A percentile compares a stretch with the other conserved stretches of the same genome.
These are phyloP conservation scores for Alloscopus bannaensis DNA, from an alignment of 2,888 invertebrate species.

Conservation along the genomic window DNA sequence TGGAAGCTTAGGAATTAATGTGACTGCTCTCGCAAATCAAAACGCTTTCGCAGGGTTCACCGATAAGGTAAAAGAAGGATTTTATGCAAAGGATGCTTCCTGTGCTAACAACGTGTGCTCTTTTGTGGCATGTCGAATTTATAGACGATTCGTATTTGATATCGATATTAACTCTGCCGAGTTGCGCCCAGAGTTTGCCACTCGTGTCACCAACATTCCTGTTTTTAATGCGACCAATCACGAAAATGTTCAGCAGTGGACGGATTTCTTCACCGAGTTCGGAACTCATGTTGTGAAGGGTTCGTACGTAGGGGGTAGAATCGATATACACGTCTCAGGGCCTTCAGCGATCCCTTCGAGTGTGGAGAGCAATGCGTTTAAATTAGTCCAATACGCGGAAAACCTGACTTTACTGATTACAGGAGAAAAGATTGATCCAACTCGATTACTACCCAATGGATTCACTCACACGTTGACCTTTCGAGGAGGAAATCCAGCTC, in stretches of 20 bases:
- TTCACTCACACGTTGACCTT: conserved; percentile 36
- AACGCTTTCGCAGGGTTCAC: background rate
- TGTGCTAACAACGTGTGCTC: conserved; percentile 1
- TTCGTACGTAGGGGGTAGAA: conserved; percentile 26
- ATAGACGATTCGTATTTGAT: conserved; percentile 25
- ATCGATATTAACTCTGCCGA: background rate
- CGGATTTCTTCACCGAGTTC: conserved; percentile 41
- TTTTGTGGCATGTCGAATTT: background rate
- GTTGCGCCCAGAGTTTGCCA: background rate
- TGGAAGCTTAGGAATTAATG: background rate
- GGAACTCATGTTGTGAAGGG: conserved; percentile 47
- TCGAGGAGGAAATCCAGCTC: conserved; percentile 43
- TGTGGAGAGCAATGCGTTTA: conserved; percentile 42
- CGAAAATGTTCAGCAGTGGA: conserved; percentile 41
- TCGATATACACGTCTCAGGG: background rate
- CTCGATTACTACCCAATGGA: background rate
- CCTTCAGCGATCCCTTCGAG: conserved; percentile 13
- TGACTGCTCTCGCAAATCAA: background rate
- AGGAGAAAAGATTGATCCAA: conserved; percentile 5
- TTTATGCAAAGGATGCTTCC: background rate
- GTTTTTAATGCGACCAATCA: conserved; percentile 40
- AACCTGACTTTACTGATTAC: conserved; percentile 10
- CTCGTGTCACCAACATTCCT: background rate
- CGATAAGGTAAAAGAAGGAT: conserved; percentile 11
- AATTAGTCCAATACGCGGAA: conserved; percentile 41